phyloP scores from a whole-genome alignment of 2,888 invertebrate genomes.

The Seira musarum region DNA sequence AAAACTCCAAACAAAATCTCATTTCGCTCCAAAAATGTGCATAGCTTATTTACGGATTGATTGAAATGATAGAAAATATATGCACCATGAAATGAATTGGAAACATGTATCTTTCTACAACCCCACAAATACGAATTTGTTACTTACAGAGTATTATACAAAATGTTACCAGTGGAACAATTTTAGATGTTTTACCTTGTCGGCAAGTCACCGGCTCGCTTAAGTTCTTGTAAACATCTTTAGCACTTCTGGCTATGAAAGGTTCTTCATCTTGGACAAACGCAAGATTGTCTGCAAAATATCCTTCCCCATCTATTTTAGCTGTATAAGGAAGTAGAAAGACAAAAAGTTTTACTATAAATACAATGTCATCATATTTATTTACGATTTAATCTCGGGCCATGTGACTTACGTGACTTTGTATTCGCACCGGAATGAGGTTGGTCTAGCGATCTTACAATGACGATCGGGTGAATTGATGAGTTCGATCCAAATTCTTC shows the following conservation, averaged over 20 bases:
- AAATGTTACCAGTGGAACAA: neutral
- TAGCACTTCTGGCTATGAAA: conserved; percentile 6
- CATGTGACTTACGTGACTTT: neutral
- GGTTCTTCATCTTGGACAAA: conserved; percentile 19
- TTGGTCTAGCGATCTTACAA: too few species aligned
- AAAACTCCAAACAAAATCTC: too few species aligned
- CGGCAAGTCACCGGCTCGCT: neutral
- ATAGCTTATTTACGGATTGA: too few species aligned
- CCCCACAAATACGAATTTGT: neutral
- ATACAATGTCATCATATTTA: neutral
- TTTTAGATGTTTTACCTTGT: neutral
- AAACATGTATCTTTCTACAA: too few species aligned
- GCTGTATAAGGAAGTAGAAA: neutral
- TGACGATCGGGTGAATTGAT: neutral
- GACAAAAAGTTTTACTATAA: too few species aligned
- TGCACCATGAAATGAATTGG: too few species aligned
- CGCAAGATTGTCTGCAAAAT: conserved; percentile 30
- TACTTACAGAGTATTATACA: neutral
- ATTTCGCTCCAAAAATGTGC: too few species aligned
- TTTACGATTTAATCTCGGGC: neutral
- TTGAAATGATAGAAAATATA: too few species aligned
- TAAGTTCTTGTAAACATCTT: conserved; percentile 12
- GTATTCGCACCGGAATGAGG: neutral
- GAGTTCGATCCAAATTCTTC: conserved; percentile 13
- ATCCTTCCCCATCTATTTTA: conserved; percentile 25